A percentile compares a stretch with the other conserved stretches of the same genome.
These are phyloP conservation scores for Pherbina coryleti DNA, from an alignment of 2,888 invertebrate species.

Conservation along the genomic window DNA sequence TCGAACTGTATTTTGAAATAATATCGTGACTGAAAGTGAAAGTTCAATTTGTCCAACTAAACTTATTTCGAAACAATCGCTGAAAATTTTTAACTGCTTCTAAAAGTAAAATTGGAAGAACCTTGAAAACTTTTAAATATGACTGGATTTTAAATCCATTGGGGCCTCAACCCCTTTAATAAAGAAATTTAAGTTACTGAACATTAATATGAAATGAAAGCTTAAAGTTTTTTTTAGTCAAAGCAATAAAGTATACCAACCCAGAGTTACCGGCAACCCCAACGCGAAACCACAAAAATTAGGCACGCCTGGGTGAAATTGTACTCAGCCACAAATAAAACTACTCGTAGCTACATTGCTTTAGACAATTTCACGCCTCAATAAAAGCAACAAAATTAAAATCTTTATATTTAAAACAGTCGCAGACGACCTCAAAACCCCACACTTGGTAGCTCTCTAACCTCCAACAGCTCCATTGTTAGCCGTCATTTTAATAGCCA, in stretches of 20 bases:
- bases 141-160: too few relatives aligned
- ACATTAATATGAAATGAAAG: too few relatives aligned
- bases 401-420: not conserved
- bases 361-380: conserved; percentile 32
- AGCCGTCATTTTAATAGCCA: conserved; percentile 1
- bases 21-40: too few relatives aligned
- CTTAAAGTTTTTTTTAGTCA: too few relatives aligned
- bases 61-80: too few relatives aligned
- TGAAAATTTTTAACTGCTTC: too few relatives aligned
- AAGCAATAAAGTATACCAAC: not conserved
- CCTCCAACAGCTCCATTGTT: conserved; percentile 24
- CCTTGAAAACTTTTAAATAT: too few relatives aligned
- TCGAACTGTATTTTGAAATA: too few relatives aligned
- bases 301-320: not conserved
- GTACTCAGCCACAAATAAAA: conserved; percentile 23
- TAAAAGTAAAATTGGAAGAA: too few relatives aligned
- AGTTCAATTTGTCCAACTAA: too few relatives aligned
- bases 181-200: too few relatives aligned
- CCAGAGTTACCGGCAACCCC: not conserved
- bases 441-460: not conserved
- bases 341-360: not conserved
- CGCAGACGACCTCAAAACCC: not conserved
- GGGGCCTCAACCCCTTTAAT: too few relatives aligned
- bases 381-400: not conserved
- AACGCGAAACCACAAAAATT: not conserved